These are phyloP conservation scores for Eremobia ochroleuca DNA, from an alignment of 2,888 invertebrate genomes.

Conservation along the genomic window DNA sequence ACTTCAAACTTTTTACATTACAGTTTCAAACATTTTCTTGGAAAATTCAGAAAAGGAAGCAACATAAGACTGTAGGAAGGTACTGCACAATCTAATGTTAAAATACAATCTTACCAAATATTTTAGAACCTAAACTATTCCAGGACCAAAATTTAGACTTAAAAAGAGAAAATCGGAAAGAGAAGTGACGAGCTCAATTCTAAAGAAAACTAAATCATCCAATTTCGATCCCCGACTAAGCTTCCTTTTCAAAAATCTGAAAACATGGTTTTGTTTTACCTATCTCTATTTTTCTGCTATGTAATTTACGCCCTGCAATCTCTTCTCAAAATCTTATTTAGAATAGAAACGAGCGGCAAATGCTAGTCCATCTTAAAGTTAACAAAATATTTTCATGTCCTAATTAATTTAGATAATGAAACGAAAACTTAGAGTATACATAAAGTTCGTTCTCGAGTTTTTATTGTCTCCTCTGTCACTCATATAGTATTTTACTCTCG, in stretches of 20 bases:
- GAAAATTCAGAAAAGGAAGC: constrained; percentile 19
- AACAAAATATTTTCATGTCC: not conserved
- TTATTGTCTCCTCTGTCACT: not conserved
- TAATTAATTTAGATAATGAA: not conserved
- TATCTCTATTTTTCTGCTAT: not conserved
- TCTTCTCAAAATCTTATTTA: not conserved
- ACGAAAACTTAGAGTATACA: not conserved
- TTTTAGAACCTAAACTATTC: not conserved
- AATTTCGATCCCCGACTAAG: constrained; percentile 6
- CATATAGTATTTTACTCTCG: not conserved
- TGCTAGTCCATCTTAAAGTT: not conserved
- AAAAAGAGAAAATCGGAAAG: constrained; percentile 1
- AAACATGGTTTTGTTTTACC: not conserved
- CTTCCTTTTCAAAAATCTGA: constrained; percentile 10
- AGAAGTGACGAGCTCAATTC: constrained; percentile 12
- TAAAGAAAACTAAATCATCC: constrained; percentile 10
- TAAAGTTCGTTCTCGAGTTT: not conserved
- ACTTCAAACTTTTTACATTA: constrained; percentile 47
- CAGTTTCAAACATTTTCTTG: constrained; percentile 23
- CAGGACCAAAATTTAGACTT: not conserved
- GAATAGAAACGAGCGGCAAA: not conserved
- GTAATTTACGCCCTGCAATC: not conserved
- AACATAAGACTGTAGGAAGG: not conserved
- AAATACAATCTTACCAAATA: not conserved
- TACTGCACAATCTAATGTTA: not conserved